Conservation (phyloP, 2,797 vertebrate genomes). For the Tauraco hartlaubi region DNA sequence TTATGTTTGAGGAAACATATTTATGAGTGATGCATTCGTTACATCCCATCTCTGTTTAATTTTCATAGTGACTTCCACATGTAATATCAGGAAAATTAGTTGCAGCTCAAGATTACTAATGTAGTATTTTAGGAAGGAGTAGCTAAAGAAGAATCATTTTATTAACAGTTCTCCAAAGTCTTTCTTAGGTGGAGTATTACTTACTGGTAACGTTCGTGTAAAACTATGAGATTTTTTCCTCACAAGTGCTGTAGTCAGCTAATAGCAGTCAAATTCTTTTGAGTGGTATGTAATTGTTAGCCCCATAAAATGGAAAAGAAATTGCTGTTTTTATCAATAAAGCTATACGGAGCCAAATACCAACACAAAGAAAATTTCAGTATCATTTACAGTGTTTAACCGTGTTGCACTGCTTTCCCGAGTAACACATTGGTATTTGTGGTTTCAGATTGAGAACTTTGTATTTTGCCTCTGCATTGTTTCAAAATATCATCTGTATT, state of each 20-base stretch:
- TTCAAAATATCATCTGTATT: conserved; percentile 59
- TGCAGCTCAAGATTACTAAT: not conserved
- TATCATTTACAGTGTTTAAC: conserved; percentile 71
- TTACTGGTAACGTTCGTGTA: conserved; percentile 31
- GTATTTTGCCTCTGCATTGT: conserved; percentile 61
- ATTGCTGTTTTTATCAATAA: conserved; percentile 70
- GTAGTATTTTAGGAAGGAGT: not conserved
- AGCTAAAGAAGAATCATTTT: not conserved
- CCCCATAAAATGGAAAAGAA: conserved; percentile 47
- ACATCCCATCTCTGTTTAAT: conserved; percentile 34
- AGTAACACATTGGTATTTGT: conserved; percentile 55
- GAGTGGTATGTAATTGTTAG: conserved; percentile 56
- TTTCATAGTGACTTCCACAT: conserved; percentile 32
- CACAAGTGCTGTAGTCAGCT: conserved; percentile 23
- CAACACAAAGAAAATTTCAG: conserved; percentile 62
- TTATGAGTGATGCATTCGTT: conserved; percentile 59
- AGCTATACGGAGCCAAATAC: conserved; percentile 54
- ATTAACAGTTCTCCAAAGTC: not conserved
- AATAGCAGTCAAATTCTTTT: conserved; percentile 66
- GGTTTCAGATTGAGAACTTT: conserved; percentile 71
- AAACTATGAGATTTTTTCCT: conserved; percentile 30
- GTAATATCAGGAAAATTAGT: conserved; percentile 8
- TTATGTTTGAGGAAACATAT: conserved; percentile 63
- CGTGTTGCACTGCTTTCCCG: conserved; percentile 50
- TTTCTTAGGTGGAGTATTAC: not conserved